phyloP scores from a whole-genome alignment of 2,888 invertebrate species.

The Synergus itoensis region DNA sequence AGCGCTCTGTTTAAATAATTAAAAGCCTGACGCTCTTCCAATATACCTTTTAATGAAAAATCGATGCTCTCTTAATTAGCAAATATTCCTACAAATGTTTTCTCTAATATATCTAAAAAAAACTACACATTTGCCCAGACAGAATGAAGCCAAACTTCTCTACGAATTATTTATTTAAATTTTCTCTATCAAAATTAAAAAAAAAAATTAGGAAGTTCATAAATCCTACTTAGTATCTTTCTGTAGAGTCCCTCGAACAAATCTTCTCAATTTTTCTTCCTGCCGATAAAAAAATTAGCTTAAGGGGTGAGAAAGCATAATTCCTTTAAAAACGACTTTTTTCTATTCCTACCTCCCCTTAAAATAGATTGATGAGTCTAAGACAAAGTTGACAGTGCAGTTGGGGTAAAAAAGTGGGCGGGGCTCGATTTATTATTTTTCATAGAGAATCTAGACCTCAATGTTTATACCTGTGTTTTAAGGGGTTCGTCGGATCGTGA shows the following conservation, averaged over 20 bases:
- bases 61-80: neutral
- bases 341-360: neutral
- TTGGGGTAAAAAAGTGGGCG: neutral
- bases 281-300: too few relatives aligned
- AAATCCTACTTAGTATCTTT: too few relatives aligned
- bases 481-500: neutral
- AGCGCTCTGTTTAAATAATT: neutral
- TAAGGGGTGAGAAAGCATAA: too few relatives aligned
- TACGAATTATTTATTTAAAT: too few relatives aligned
- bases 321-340: neutral
- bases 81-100: neutral
- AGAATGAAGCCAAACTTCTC: too few relatives aligned
- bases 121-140: too few relatives aligned
- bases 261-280: too few relatives aligned
- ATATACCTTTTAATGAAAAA: neutral
- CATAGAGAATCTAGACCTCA: slow-evolving; percentile 44
- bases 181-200: too few relatives aligned
- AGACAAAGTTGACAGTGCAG: slow-evolving; percentile 20
- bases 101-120: neutral
- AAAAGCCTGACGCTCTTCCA: neutral
- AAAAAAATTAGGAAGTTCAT: too few relatives aligned
- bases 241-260: too few relatives aligned
- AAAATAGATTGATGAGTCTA: slow-evolving; percentile 47
- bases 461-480: slow-evolving; percentile 44
- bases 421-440: slow-evolving; percentile 56